These are phyloP conservation scores for Eupithecia inturbata DNA, from an alignment of 2,888 invertebrate genomes.

Conservation along the genomic window DNA sequence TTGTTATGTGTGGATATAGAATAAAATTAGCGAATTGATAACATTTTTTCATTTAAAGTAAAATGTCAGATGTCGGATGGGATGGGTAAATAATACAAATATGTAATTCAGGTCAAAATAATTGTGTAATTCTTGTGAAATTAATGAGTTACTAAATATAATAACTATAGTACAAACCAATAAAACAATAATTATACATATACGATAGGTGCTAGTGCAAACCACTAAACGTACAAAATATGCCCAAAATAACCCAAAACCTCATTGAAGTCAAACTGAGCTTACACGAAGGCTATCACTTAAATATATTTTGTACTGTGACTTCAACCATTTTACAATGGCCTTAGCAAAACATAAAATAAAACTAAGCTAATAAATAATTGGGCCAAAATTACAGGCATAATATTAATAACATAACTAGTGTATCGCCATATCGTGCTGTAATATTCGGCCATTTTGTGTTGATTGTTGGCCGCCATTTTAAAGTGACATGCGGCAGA, in stretches of 20 bases:
- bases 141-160: constrained; percentile 15
- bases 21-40: constrained; percentile 57
- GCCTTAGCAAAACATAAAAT: neutral
- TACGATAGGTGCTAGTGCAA: constrained; percentile 11
- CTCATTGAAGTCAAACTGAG: constrained; percentile 39
- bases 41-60: constrained; percentile 32
- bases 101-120: constrained; percentile 15
- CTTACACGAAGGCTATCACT: constrained; percentile 39
- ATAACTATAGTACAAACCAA: neutral
- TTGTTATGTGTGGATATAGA: constrained; percentile 63
- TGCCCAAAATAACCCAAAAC: constrained; percentile 28
- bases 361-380: constrained; percentile 6
- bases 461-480: neutral
- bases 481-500: constrained; percentile 89
- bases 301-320: constrained; percentile 32
- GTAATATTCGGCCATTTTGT: constrained; percentile 53
- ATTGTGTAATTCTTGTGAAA: constrained; percentile 25
- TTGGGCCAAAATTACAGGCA: neutral
- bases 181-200: constrained; percentile 12
- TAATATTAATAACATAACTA: no score
- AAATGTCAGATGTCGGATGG: neutral
- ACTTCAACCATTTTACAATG: constrained; percentile 16
- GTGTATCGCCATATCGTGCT: constrained; percentile 29
- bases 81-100: constrained; percentile 8
- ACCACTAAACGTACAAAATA: constrained; percentile 33